Conservation (phyloP, 64 coral and sea anemone genomes). For the Pocillopora damicornis region DNA sequence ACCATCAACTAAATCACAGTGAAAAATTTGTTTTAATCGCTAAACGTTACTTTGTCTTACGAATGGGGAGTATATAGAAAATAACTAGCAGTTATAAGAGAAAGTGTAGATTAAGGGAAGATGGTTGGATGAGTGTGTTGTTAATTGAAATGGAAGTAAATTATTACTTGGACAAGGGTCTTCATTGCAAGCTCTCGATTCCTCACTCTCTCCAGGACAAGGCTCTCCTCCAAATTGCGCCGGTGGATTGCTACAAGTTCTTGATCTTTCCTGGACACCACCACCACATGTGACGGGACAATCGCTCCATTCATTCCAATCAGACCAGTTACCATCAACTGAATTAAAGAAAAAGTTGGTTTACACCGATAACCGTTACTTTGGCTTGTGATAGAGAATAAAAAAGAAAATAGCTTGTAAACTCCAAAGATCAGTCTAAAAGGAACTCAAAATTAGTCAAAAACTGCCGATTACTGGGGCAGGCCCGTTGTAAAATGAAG, state of each 20-base stretch:
- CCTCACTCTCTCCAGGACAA: background rate
- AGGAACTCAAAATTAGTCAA: no score
- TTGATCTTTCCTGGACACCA: background rate
- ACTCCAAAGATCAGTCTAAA: no score
- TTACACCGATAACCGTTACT: no score
- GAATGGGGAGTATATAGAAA: no score
- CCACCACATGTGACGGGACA: constrained; percentile 18
- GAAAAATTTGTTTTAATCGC: background rate
- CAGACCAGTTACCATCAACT: constrained; percentile 11
- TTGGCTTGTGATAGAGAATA: no score
- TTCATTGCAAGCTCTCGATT: constrained; percentile 1
- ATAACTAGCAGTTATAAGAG: no score
- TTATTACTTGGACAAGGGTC: constrained; percentile 10
- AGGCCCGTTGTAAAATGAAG: no score
- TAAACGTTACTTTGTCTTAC: background rate
- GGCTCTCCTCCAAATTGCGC: background rate
- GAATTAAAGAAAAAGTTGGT: background rate
- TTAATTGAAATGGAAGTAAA: background rate
- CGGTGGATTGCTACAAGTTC: constrained; percentile 10
- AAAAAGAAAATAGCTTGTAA: no score
- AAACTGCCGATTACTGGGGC: no score
- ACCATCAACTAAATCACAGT: constrained; percentile 21
- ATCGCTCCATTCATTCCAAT: background rate
- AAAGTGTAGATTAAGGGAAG: no score
- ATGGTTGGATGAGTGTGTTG: no score